Percentiles rank a stretch among this genome's conserved stretches.
These are phyloP conservation scores for Rhegmatorhina hoffmannsi DNA, from an alignment of 2,113 vertebrate genomes.

Conservation along the genomic window DNA sequence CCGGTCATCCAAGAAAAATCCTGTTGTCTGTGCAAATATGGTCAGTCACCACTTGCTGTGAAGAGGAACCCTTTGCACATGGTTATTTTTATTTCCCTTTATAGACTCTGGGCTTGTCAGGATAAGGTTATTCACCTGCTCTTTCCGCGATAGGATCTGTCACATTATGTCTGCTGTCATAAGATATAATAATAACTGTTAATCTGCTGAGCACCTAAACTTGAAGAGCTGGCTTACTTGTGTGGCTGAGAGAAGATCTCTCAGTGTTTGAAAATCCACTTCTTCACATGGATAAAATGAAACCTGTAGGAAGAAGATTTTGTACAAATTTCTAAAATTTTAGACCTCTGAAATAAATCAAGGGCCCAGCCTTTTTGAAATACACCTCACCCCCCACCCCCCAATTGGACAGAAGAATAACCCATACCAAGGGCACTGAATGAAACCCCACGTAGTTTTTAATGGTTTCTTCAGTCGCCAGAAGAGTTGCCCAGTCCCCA, in stretches of 20 bases:
- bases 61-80: accelerated
- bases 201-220: not conserved
- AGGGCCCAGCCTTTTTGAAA: not conserved
- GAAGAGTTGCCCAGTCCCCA: accelerated
- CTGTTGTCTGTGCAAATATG: not conserved
- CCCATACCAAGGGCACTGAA: accelerated
- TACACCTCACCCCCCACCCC: not conserved
- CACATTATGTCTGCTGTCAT: not conserved
- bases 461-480: not conserved
- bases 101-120: not conserved
- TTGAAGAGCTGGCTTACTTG: not conserved
- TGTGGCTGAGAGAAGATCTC: not conserved
- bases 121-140: not conserved
- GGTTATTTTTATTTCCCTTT: not conserved
- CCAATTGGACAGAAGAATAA: not conserved
- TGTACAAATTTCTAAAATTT: not conserved
- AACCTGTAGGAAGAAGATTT: not conserved
- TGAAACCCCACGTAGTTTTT: not conserved
- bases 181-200: not conserved
- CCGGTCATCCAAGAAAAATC: not conserved
- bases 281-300: not conserved
- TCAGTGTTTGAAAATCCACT: not conserved
- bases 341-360: not conserved
- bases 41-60: not conserved
- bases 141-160: not conserved